Base-by-base conservation (phyloP, 2,888 invertebrate species). In the Drosophila mettleri region DNA sequence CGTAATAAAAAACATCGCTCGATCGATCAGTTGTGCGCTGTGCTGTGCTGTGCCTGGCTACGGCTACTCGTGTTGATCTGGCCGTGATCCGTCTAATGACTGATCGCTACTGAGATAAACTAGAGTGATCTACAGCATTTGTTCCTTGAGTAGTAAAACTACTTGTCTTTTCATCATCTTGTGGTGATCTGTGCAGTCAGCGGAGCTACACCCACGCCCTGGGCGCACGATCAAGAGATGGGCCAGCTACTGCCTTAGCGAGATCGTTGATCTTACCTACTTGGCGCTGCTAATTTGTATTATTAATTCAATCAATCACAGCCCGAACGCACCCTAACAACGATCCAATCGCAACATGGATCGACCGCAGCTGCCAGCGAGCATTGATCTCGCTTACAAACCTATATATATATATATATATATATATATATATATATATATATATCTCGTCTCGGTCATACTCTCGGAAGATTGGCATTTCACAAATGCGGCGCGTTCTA, bases 301-400 rank as follows among this genome's bases (percentile, higher is more conserved):
- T 88, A 86, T 86, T 89, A 89, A 89, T 86, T 88, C 86, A 89
- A 85, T 85, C 84, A 87, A 84, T 84, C 87, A 83, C 87, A 70
- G 78, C 36, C 62, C 33, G 57, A 49, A 38, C 76, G 63, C 64
- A 58, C 70, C 86, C 86, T 83, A 83, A 77, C 88, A 83, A 67
- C 88, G 78, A 86, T 74, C 85, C 83, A 77, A 73, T 80, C 78
- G 67, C 67, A 59, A 33, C 53, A 41, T 41, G 73, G 64, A 82
- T 74, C 75, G 82, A 74, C 82, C 60, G 70, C 84, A 74, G 80
- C 82, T 78, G 80, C 74, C 74, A 65, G 66, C 69, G 84, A 81
- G 68, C 80, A 80, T 87, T 87, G 88, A 85, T 89, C 89, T 87
- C 70, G 31, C 38, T 20, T 29, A 38, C 18, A 33, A 14, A 48